Evolutionary conservation across 2,888 invertebrate species (phyloP), one percentile per base, ranked within the genome.

Genomic region (Erebia palarica): DNA sequence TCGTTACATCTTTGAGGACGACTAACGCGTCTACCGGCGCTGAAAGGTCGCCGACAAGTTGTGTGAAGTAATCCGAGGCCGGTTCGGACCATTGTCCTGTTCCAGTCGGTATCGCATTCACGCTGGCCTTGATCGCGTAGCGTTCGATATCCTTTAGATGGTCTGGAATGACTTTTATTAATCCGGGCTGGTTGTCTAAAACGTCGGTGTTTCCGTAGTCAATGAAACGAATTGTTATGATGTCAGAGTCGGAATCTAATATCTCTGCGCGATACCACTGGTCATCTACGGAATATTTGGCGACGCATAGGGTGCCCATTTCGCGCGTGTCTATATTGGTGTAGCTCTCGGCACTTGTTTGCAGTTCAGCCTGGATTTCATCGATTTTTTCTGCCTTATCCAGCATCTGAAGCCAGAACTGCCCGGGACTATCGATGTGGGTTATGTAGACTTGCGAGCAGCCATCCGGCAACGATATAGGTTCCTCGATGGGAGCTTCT

Each of bases 221-320:
- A 14, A 96, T 94, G 78, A 97, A 97, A 49, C 96, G 94, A 1
- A 97, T 95, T 0, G 96, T 96, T 11, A 95, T 96, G 55, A 96
- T 95, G 75, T 97, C 96, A 8, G 94, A 93, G 75, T 96, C 96
- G 0, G 96, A 94, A 82, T 97, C 97, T 57, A 98, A 94, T 10
- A 99, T 96, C 82, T 96, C 96, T 0, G 98, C 99, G 71, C 99
- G 94, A 86, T 99, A 99, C 99, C 99, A 99, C 75, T 95, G 94
- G 57, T 96, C 96, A 82, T 99, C 98, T 1, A 95, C 96, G 0
- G 96, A 95, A 85, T 97, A 98, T 80, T 96, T 95, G 0, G 98
- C 98, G 64, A 96, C 93, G 78, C 97, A 97, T 0, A 95, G 81
- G 0, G 95, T 94, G 9, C 96, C 95, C 70, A 95, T 90, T 61